A percentile compares a stretch with the other conserved stretches of the same genome.
These are phyloP conservation scores for Nomada fucata DNA, from an alignment of 2,888 invertebrate species.

Conservation along the genomic window DNA sequence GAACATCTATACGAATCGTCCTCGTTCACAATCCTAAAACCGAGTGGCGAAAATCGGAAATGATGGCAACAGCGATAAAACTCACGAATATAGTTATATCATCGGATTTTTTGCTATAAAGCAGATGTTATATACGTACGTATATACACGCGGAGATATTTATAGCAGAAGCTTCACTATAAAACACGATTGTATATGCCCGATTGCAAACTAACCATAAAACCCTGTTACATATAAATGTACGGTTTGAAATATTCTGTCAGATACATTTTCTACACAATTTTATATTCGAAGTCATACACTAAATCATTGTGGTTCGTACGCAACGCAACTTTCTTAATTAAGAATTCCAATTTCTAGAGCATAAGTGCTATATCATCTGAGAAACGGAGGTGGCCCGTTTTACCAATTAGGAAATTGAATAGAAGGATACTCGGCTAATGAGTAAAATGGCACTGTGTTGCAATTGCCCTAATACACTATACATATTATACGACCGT, in stretches of 20 bases:
- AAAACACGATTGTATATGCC: neutral
- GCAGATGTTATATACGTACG: neutral
- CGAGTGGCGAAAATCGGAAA: neutral
- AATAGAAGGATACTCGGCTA: too few relatives aligned
- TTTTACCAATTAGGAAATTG: too few relatives aligned
- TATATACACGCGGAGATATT: neutral
- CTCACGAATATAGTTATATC: neutral
- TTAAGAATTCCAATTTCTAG: too few relatives aligned
- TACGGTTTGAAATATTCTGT: too few relatives aligned
- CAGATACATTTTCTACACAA: neutral
- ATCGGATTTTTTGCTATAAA: slow-evolving; percentile 9
- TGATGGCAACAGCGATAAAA: slow-evolving; percentile 13
- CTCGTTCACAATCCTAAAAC: neutral
- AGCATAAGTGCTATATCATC: too few relatives aligned
- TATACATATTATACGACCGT: too few relatives aligned
- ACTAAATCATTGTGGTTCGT: neutral
- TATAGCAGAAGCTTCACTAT: neutral
- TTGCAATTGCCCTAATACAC: too few relatives aligned
- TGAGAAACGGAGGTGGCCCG: too few relatives aligned
- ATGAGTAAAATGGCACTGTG: too few relatives aligned
- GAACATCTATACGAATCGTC: slow-evolving; percentile 11
- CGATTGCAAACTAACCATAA: neutral
- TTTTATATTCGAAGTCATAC: slow-evolving; percentile 1
- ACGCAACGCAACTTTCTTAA: too few relatives aligned
- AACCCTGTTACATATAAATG: neutral